Conservation (phyloP, 2,888 invertebrate species). For the Cantharis flavilabris region DNA sequence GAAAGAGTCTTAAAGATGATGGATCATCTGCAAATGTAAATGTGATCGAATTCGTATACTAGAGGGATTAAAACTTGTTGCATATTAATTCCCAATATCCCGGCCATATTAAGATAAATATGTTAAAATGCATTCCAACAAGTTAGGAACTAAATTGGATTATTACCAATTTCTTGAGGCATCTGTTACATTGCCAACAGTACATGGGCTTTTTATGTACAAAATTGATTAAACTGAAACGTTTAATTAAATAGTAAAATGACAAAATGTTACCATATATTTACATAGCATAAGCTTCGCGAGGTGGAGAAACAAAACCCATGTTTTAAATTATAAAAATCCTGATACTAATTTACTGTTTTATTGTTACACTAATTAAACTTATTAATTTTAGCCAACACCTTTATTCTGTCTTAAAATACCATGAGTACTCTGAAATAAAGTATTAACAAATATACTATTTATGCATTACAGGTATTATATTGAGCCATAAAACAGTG, state of each 20-base stretch:
- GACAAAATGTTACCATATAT: not conserved
- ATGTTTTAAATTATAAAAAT: not conserved
- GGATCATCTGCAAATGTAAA: not conserved
- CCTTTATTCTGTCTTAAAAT: too few species aligned
- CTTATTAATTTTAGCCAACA: too few species aligned
- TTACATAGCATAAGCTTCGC: not conserved
- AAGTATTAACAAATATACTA: not conserved
- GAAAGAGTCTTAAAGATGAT: not conserved
- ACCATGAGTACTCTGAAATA: not conserved
- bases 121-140: not conserved
- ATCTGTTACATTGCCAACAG: not conserved
- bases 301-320: not conserved
- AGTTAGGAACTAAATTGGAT: not conserved
- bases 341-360: not conserved
- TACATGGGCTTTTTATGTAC: not conserved
- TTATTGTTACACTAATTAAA: not conserved
- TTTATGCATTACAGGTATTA: not conserved
- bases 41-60: not conserved
- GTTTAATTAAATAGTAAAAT: not conserved
- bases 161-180: not conserved
- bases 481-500: not conserved
- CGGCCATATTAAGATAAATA: not conserved
- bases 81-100: not conserved
- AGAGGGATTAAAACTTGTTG: not conserved
- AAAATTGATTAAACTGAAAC: not conserved